Base-by-base conservation (phyloP, 2,888 invertebrate species). In the Pheosia tremula region DNA sequence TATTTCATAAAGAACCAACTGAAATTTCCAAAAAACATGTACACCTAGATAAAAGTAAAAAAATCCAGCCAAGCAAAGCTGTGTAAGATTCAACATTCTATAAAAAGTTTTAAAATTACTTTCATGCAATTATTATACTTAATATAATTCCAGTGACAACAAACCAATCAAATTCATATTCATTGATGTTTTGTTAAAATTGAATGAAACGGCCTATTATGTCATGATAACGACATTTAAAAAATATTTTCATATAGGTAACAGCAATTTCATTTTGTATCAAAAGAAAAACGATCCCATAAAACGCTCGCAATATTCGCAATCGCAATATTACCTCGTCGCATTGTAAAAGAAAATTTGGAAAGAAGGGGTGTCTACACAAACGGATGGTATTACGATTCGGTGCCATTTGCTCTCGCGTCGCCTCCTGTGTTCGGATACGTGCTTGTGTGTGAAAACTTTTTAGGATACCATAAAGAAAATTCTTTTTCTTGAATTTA, bases 401-500 rank as follows among this genome's bases (percentile, higher is more conserved):
- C 81, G 82, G 83, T 83, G 83, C 87, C 87, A 87, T 88, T 88
- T 87, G 86, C 84, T 83, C 82, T 77, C 81, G 74, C 81, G 79
- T 81, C 77, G 83, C 81, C 84, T 81, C 80, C 80, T 82, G 82
- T 85, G 84, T 81, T 83, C 80, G 80, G 80, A 79, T 82, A 87
- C 86, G 87, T 87, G 85, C 85, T 84, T 85, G 81, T 86, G 85
- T 85, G 82, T 82, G 80, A 75, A 86, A 88, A 88, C 84, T 88
- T 89, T 88, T 88, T 83, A 85, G 84, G 83, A 81, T 86, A 86
- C 86, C 85, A 88, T 89, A 88, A 89, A 91, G 88, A 88, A 89
- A 89, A 87, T 87, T 90, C 87, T 84, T 87, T 86, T 75, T 82
- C 78, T 84, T 82, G 84, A 89, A 90, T 91, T 90, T 89, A 89